Evolutionary conservation across 2,797 vertebrate species (phyloP), one percentile per base, ranked within the genome.

Genomic region (Rallus crepitans): DNA sequence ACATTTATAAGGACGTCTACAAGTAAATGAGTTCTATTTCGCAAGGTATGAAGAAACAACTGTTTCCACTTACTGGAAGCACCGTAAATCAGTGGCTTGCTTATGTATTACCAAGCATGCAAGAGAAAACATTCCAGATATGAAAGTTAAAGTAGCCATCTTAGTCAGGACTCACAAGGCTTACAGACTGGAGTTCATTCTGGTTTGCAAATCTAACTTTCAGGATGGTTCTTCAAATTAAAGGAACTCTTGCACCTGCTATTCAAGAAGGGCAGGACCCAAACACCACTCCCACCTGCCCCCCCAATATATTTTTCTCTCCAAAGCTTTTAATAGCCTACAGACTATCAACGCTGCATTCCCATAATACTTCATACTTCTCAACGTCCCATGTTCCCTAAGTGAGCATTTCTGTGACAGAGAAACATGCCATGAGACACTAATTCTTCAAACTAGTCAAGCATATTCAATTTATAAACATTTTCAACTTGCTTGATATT

Each of bases 21-120:
- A 87, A 89, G 73, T 65, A 87, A 77, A 82, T 23, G 21, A 91
- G 61, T 47, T 80, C 40, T 87, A 6, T 96, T 96, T 95, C 55
- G 5, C 64, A 96, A 96, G 83, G 86, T 90, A 92, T 92, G 88
- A 91, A 96, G 95, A 95, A 95, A 96, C 73, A 79, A 94, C 65
- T 70, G 40, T 66, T 91, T 90, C 66, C 71, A 94, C 64, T 92
- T 89, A 94, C 75, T 82, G 91, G 78, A 90, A 92, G 50, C 81
- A 89, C n/a, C 83, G 39, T 81, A 91, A 72, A 94, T 60, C 82
- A 89, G 56, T 50, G 56, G 37, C n/a, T 60, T 91, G 37, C 33
- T 82, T 89, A 82, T 69, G 75, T 20, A 78, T 70, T 71, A 73
- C 77, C 66, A 80, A 82, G n/a, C 37, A 80, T 35, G 37, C 40